Conservation (phyloP, 2,797 vertebrate species). For the Sus cebifrons region DNA sequence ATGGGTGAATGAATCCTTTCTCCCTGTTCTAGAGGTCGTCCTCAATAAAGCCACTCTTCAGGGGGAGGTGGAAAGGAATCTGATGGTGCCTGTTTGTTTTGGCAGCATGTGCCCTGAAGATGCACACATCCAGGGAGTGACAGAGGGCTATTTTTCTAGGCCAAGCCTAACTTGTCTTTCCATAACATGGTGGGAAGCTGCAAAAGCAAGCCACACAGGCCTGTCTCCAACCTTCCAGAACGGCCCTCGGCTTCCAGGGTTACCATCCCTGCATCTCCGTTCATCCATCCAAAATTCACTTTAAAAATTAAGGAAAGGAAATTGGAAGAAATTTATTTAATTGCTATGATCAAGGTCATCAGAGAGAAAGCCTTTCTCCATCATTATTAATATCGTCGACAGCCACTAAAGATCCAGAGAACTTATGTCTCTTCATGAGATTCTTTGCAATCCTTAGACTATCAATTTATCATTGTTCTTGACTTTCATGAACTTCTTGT, state of each 20-base stretch:
- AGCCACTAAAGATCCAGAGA: neutral
- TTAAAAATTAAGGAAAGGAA: constrained; percentile 66
- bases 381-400: neutral
- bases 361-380: neutral
- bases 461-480: neutral
- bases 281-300: constrained; percentile 48
- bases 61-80: constrained; percentile 72
- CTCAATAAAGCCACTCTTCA: constrained; percentile 66
- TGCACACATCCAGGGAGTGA: constrained; percentile 74
- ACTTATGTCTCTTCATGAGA: neutral
- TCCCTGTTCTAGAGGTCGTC: constrained; percentile 35
- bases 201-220: constrained; percentile 76
- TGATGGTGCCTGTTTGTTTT: constrained; percentile 78
- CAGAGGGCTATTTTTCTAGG: constrained; percentile 75
- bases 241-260: constrained; percentile 67
- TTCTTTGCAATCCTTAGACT: neutral
- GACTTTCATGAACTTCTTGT: neutral
- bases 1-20: constrained; percentile 73
- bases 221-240: constrained; percentile 66
- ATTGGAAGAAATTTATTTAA: neutral
- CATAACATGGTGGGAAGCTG: constrained; percentile 80
- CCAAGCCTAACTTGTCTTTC: constrained; percentile 75
- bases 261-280: constrained; percentile 68
- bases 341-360: neutral
- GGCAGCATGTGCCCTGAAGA: constrained; percentile 73